Evolutionary conservation across 2,113 vertebrate genomes (phyloP), one percentile per base, ranked within the genome.

Genomic region (Patagioenas fasciata): DNA sequence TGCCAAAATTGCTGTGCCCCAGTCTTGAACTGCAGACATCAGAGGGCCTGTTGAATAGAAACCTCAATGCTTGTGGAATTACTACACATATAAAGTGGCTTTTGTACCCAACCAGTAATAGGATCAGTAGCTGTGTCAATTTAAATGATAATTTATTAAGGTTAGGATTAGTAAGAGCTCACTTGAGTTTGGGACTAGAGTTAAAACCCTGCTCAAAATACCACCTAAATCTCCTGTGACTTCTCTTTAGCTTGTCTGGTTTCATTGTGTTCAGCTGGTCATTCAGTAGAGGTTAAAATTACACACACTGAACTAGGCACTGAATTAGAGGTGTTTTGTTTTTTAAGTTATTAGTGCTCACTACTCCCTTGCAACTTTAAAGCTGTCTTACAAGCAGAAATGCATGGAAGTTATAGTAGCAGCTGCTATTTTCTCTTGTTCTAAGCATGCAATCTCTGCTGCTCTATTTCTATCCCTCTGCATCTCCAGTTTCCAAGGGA

Each of bases 391-490:
- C 11, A 65, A 74, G 38, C 40, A 87, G 62, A 92, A 96, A 74
- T 50, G 54, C 51, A 38, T 51, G 4, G 1, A 70, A 70, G 42
- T 57, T 73, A 58, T 2, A 90, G 80, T 14, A 86, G 40, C 88
- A 87, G 85, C 82, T 95, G 89, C 67, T 96, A 9, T 91, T 94
- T 95, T 93, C 36, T 92, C 79, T 90, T 91, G 11, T 83, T 96
- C 36, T 74, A 69, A 80, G 72, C 29, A 26, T 13, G 47, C 36
- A 78, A 71, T 95, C 88, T 72, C 70, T 96, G 24, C 21, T 1
- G 2, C 70, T 85, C 88, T 90, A 47, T 88, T 93, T 61, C 80
- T 82, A 69, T 72, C n/a, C 40, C 42, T 70, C 51, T 69, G 40
- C n/a, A 54, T 89, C 94, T 83, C 89, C 78, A 25, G 34, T 96